Evolutionary conservation across 2,888 invertebrate species (phyloP).

Genomic region (Macrophya alboannulata): DNA sequence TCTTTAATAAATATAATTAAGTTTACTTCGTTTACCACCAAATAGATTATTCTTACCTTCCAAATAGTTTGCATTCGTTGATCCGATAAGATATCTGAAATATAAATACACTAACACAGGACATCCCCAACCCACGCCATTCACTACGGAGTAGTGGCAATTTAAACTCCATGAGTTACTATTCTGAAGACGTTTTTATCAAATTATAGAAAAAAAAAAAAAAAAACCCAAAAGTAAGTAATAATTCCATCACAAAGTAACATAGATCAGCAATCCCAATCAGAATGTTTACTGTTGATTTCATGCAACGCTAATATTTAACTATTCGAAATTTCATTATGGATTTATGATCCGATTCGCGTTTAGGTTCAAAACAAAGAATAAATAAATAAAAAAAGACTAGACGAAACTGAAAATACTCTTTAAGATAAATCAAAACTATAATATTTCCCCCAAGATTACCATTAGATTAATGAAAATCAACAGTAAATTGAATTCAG

Average conservation of each 20-base stretch:
- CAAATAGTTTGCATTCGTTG: not conserved
- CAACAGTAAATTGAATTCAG: conserved; percentile 30
- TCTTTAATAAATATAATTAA: conserved; percentile 35
- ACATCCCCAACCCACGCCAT: conserved; percentile 42
- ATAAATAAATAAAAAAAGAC: not conserved
- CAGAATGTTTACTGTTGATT: conserved; percentile 34
- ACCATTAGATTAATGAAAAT: conserved; percentile 20
- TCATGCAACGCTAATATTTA: not conserved
- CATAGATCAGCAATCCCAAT: conserved; percentile 51
- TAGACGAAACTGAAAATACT: not conserved
- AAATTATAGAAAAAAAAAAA: not conserved
- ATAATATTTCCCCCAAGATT: not conserved
- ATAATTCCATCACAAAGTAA: conserved; percentile 48
- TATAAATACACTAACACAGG: conserved; percentile 29
- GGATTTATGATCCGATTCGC: not conserved
- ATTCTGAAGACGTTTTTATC: conserved; percentile 4
- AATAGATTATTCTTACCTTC: conserved; percentile 42
- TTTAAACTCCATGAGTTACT: not conserved
- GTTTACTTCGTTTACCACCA: not conserved
- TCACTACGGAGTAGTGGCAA: conserved; percentile 47
- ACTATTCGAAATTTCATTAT: not conserved
- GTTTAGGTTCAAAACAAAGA: not conserved
- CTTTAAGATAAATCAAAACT: not conserved
- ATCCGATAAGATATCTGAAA: conserved; percentile 36
- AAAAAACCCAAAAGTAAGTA: conserved; percentile 7